Percentiles rank a stretch among this genome's conserved stretches.
Evolutionary conservation across 2,113 vertebrate genomes (phyloP).

Genomic region (Plecotus auritus): DNA sequence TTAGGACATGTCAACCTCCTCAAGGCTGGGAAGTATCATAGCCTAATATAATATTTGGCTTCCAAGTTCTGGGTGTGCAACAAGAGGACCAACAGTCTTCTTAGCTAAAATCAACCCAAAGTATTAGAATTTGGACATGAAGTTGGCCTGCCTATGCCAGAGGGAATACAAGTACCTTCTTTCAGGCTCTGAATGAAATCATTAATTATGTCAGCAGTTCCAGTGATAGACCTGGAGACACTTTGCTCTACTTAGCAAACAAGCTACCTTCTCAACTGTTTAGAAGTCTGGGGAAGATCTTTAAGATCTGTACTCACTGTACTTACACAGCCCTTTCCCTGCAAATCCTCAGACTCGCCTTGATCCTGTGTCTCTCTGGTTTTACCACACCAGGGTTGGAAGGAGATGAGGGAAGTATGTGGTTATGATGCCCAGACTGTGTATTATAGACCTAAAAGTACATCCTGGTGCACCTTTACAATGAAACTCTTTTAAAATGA

Average conservation of each 20-base stretch:
- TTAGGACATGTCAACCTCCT: constrained; percentile 62
- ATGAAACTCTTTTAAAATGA: constrained; percentile 59
- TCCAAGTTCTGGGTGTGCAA: constrained; percentile 77
- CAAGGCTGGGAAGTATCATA: constrained; percentile 69
- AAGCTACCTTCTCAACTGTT: constrained; percentile 54
- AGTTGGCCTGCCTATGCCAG: constrained; percentile 68
- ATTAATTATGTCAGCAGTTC: constrained; percentile 82
- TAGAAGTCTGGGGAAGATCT: constrained; percentile 60
- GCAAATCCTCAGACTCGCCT: constrained; percentile 34
- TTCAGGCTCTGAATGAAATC: constrained; percentile 80
- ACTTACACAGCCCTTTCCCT: neutral
- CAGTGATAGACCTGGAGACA: constrained; percentile 76
- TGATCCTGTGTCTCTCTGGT: constrained; percentile 31
- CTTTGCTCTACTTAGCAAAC: constrained; percentile 73
- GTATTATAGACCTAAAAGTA: constrained; percentile 69
- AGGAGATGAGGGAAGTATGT: constrained; percentile 51
- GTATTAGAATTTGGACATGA: constrained; percentile 76
- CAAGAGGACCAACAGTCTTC: constrained; percentile 72
- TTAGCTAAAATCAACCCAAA: constrained; percentile 72
- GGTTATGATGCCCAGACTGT: constrained; percentile 56
- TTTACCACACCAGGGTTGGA: neutral
- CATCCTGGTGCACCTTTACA: constrained; percentile 59
- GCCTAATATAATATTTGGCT: constrained; percentile 78
- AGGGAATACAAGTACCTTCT: constrained; percentile 77
- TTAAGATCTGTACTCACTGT: constrained; percentile 25